Conservation (phyloP, 2,888 invertebrate species). For the Cacoxenus indagator region DNA sequence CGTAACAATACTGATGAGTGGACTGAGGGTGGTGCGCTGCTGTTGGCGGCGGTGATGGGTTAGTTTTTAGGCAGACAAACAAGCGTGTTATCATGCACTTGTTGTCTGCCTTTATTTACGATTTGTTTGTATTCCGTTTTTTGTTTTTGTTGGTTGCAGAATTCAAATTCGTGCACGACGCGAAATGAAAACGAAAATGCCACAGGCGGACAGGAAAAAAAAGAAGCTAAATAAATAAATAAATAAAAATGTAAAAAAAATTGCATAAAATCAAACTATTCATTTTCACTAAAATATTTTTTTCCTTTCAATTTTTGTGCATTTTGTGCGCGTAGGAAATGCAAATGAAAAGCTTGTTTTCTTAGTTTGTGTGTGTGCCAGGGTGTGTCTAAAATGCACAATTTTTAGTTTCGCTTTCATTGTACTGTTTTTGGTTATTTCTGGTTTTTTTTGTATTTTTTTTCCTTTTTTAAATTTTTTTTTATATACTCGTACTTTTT, state of each 20-base stretch:
- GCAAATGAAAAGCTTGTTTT: background rate
- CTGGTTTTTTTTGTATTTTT: background rate
- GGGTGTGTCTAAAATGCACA: background rate
- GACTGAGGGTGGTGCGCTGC: background rate
- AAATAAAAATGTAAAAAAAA: background rate
- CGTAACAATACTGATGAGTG: background rate
- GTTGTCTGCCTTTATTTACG: too few species aligned
- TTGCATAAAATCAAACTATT: too few species aligned
- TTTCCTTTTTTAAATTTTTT: background rate
- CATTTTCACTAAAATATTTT: too few species aligned
- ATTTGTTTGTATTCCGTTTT: too few species aligned
- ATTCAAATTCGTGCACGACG: too few species aligned
- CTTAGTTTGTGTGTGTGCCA: background rate
- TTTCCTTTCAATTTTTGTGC: background rate
- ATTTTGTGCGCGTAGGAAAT: background rate
- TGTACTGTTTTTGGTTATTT: background rate
- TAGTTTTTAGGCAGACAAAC: too few species aligned
- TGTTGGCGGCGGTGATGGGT: background rate
- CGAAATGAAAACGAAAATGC: too few species aligned
- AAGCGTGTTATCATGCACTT: too few species aligned
- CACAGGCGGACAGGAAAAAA: too few species aligned
- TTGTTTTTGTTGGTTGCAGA: too few species aligned
- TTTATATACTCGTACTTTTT: background rate
- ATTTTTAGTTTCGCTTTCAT: slow-evolving; percentile 4
- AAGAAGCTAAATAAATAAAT: too few species aligned